Evolutionary conservation across 2,113 vertebrate genomes (phyloP), one percentile per base, ranked within the genome.

Genomic region (Chauna torquata): DNA sequence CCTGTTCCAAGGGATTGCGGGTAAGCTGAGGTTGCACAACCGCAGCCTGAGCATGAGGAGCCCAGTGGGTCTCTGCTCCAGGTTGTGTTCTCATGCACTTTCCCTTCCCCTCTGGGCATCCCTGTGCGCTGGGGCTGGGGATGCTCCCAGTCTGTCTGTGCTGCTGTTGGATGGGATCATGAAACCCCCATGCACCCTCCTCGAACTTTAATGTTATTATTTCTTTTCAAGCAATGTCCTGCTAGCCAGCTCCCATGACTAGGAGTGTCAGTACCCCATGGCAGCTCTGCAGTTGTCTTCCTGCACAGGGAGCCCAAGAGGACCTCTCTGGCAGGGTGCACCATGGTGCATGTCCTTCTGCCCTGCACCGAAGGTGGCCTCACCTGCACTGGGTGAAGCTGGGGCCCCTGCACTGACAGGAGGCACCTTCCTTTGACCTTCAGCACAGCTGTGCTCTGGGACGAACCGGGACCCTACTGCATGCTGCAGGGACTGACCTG

Each of bases 261-360:
- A 27, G 13, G 50, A 62, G n/a, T 40, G 17, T 4, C 28, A 40
- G 27, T 28, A 40, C n/a, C 1, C 3, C 18, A 25, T 59, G 72
- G 40, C 30, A 45, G 28, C 28, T 83, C 61, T 88, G 42, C 57
- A 16, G 32, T n/a, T 38, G 11, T 34, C 32, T 66, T 79, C 16
- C 23, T 36, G 18, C 27, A 16, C 54, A 14, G 23, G 10, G 25
- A 28, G 38, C 68, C 2, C 4, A 28, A 10, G 32, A 64, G 40
- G 16, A 36, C 40, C 34, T 27, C 0, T 2, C 44, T 28, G 49
- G 52, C 19, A 11, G 4, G 9, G 40, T 2, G 4, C 1, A 0
- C 54, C 65, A 42, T 3, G 5, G 11, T 13, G 8, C 0, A 0
- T 11, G 0, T 36, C 24, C 49, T 17, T 34, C 59, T 20, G n/a